Base-by-base conservation (phyloP, 2,797 vertebrate species). In the Danio choprae region DNA sequence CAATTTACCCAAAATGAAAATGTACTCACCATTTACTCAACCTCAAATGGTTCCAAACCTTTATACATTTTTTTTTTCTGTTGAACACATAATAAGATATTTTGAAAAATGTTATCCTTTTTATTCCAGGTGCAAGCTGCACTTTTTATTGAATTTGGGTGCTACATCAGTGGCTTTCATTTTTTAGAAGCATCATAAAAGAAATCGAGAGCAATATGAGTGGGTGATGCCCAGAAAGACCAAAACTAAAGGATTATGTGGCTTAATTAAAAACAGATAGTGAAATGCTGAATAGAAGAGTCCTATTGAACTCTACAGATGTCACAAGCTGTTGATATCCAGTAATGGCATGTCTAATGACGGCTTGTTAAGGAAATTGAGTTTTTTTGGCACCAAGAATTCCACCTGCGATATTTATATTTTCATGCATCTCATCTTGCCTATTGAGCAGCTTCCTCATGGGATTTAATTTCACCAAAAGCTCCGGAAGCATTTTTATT, bases 281-380 rank as follows among this genome's bases (percentile, higher is more conserved):
- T 43, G 6, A 76, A 53, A 65, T 65, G 6, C 8, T n/a, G 18
- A 40, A 18, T 4, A 56, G 18, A n/a, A 29, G 38, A 13, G 40
- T n/a, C 10, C 29, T 53, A 12, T 53, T 55, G 43, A 50, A 50
- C 53, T 68, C 16, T 68, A 48, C 18, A 73, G 29, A 50, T 68
- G 46, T 58, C 22, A 59, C 53, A 68, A 59, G 75, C 40, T 46
- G 20, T 68, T 77, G 53, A 58, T 68, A 36, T 68, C 41, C 22
- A 77, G 22, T 50, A 46, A 77, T 64, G n/a, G n/a, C 6, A 6
- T 67, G 63, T 20, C 18, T 40, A 64, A 16, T 53, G 48, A 38
- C 16, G 43, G 40, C 41, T 44, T 36, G 74, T 77, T 74, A 63
- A 40, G 22, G 16, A 50, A 12, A 44, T 9, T 9, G 11, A n/a